A percentile compares a stretch with the other conserved stretches of the same genome.
These are phyloP conservation scores for Byasa hedistus DNA, from an alignment of 2,888 invertebrate species.

Conservation along the genomic window DNA sequence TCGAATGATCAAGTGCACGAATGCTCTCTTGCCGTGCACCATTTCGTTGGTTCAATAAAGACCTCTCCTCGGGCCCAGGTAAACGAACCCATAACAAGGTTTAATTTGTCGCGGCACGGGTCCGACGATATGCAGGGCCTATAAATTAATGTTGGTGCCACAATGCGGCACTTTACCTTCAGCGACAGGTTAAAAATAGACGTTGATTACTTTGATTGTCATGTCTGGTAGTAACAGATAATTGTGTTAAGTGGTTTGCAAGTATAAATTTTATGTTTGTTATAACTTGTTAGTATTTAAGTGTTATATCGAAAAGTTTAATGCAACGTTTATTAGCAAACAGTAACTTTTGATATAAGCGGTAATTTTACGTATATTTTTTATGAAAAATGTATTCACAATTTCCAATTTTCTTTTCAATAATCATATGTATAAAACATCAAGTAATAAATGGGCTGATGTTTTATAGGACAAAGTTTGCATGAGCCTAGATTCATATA, in stretches of 20 bases:
- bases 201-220: conserved; percentile 24
- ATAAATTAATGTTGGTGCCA: conserved; percentile 18
- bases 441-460: too few species aligned
- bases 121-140: conserved; percentile 3
- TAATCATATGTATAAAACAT: too few species aligned
- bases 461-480: too few species aligned
- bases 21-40: neutral
- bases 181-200: conserved; percentile 15
- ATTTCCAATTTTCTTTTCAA: neutral
- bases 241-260: conserved; percentile 17
- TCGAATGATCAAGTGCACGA: neutral
- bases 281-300: neutral
- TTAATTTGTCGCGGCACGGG: conserved; percentile 26
- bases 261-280: neutral
- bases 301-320: neutral
- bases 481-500: too few species aligned
- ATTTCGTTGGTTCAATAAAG: conserved; percentile 21
- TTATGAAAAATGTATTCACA: neutral
- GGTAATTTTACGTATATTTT: neutral
- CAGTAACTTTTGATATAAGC: neutral
- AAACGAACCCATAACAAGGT: conserved; percentile 26
- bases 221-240: conserved; percentile 4
- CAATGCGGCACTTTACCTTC: conserved; percentile 12
- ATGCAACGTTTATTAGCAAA: neutral
- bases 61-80: conserved; percentile 24